Percentiles rank a stretch among this genome's conserved stretches.
These are phyloP conservation scores for Hippocampus barbouri DNA, from an alignment of 2,113 vertebrate species.

Conservation along the genomic window DNA sequence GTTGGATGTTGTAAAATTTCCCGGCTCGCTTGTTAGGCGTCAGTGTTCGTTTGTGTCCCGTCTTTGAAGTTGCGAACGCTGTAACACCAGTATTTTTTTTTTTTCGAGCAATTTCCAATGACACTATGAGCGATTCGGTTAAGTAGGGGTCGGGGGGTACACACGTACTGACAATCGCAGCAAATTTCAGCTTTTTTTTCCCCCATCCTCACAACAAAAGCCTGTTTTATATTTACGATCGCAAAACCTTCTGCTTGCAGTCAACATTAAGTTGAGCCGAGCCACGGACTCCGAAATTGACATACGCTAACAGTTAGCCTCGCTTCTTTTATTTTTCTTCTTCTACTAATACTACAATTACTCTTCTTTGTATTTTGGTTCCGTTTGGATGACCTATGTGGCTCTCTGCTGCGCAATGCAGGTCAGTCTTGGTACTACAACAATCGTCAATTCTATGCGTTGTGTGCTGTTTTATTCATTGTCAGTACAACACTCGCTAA, in stretches of 20 bases:
- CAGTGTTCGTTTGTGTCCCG: slow-evolving; percentile 10
- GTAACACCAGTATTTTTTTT: background rate
- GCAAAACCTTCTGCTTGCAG: background rate
- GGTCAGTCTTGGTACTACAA: background rate
- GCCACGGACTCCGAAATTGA: background rate
- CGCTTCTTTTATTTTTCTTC: background rate
- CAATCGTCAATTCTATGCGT: background rate
- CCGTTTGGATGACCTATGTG: background rate
- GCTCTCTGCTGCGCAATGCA: background rate
- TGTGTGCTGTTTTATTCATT: background rate
- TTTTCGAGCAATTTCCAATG: background rate
- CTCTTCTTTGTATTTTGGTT: background rate
- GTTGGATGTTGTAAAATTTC: background rate
- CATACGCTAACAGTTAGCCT: background rate
- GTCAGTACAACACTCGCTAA: background rate
- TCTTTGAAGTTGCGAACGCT: slow-evolving; percentile 18
- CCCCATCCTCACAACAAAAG: background rate
- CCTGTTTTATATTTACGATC: background rate
- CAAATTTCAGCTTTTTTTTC: background rate
- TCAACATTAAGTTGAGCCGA: background rate
- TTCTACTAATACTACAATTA: background rate
- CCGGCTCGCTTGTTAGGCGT: background rate
- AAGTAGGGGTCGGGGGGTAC: background rate
- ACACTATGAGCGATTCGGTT: background rate
- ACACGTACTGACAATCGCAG: background rate